A percentile compares a stretch with the other conserved stretches of the same genome.
Evolutionary conservation across 1,140 invertebrate species (phyloP).

Genomic region (Artemia franciscana): DNA sequence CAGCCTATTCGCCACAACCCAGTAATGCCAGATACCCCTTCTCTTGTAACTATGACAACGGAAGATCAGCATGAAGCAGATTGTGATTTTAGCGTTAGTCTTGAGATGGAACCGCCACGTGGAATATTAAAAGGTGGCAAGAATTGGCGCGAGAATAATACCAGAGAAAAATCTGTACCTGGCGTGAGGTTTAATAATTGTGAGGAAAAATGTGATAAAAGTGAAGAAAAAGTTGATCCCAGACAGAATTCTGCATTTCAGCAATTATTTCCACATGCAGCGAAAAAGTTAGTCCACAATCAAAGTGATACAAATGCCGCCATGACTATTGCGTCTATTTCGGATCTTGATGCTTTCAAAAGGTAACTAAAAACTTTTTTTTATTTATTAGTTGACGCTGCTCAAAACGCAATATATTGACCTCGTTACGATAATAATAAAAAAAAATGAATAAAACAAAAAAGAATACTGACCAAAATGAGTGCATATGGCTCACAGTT

Average conservation of each 20-base stretch:
- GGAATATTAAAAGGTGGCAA: slow-evolving; percentile 36
- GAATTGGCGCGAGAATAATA: slow-evolving; percentile 26
- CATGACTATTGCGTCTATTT: no score
- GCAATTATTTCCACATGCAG: slow-evolving; percentile 32
- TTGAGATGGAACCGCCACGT: slow-evolving; percentile 13
- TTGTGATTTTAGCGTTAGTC: not conserved
- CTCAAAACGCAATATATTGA: no score
- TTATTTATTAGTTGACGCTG: no score
- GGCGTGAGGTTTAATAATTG: slow-evolving; percentile 16
- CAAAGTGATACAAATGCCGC: not conserved
- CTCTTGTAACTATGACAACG: not conserved
- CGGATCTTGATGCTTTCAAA: no score
- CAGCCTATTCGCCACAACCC: not conserved
- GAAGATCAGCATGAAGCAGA: slow-evolving; percentile 14
- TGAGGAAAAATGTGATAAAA: slow-evolving; percentile 19
- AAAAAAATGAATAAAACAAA: no score
- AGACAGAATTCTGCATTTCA: slow-evolving; percentile 38
- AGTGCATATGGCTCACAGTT: no score
- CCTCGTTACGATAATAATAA: no score
- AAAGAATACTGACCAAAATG: no score
- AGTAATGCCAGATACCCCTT: slow-evolving; percentile 14
- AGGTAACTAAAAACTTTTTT: no score
- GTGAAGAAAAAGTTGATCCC: slow-evolving; percentile 18
- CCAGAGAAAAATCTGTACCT: slow-evolving; percentile 13
- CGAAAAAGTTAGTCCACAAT: not conserved